These are phyloP conservation scores for Leptogaster cylindrica DNA, from an alignment of 2,888 invertebrate species.

Conservation along the genomic window DNA sequence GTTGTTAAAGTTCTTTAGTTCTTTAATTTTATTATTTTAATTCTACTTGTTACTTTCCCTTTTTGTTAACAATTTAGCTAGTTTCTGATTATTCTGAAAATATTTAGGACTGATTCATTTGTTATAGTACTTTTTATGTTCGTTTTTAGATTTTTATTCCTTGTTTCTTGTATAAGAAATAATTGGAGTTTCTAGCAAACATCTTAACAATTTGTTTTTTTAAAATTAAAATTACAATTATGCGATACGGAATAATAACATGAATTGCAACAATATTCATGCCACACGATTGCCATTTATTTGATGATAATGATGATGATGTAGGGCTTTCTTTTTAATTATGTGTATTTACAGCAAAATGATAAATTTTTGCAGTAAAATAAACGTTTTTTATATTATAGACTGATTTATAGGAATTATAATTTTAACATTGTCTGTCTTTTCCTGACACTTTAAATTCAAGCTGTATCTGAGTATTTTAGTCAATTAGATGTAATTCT, in stretches of 20 bases:
- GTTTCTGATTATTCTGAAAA: neutral
- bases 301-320: constrained; percentile 5
- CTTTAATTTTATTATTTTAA: constrained; percentile 3
- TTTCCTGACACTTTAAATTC: constrained; percentile 15
- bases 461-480: constrained; percentile 36
- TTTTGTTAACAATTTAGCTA: constrained; percentile 18
- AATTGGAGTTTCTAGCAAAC: neutral
- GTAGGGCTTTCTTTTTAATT: neutral
- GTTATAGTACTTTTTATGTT: constrained; percentile 24
- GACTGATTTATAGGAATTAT: constrained; percentile 39
- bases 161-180: constrained; percentile 11
- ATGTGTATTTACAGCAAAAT: constrained; percentile 1
- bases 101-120: constrained; percentile 14
- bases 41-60: constrained; percentile 19
- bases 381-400: constrained; percentile 36
- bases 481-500: constrained; percentile 26
- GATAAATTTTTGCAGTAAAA: constrained; percentile 23
- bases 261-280: neutral
- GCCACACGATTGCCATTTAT: constrained; percentile 35
- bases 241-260: neutral
- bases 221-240: neutral
- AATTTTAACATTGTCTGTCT: constrained; percentile 22
- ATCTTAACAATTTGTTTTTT: neutral
- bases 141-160: constrained; percentile 13
- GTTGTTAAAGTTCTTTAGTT: constrained; percentile 12